These are phyloP conservation scores for Eupithecia abbreviata DNA, from an alignment of 2,888 invertebrate species.

Conservation along the genomic window DNA sequence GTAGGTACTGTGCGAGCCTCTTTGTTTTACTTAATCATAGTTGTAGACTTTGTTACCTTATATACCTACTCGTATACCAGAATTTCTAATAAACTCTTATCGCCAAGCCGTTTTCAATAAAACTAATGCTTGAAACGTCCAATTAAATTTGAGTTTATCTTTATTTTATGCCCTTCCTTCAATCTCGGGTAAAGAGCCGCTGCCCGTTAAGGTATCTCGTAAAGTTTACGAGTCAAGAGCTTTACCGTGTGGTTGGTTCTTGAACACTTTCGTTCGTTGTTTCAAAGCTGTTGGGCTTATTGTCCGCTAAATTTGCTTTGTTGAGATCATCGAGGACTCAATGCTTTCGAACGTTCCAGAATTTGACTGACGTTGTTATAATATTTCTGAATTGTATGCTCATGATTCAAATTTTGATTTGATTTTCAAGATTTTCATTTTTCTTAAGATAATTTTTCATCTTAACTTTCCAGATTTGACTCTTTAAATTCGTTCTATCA, in stretches of 20 bases:
- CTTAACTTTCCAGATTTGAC: no score
- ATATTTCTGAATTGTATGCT: no score
- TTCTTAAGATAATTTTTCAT: no score
- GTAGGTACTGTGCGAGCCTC: neutral
- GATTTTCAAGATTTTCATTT: no score
- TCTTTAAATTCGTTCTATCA: neutral
- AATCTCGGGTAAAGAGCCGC: constrained; percentile 43
- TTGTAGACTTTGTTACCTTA: neutral
- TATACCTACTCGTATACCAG: neutral
- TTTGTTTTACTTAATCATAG: neutral
- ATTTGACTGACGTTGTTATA: neutral
- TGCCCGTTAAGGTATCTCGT: constrained; percentile 39
- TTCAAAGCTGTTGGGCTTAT: neutral
- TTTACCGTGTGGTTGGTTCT: constrained; percentile 22
- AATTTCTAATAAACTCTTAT: constrained; percentile 5
- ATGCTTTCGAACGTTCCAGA: neutral
- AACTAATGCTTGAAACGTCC: constrained; percentile 26
- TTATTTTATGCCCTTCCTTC: constrained; percentile 36
- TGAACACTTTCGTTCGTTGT: constrained; percentile 10
- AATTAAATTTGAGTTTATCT: constrained; percentile 33
- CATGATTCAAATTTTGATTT: no score
- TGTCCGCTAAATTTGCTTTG: neutral
- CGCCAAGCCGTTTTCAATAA: constrained; percentile 21
- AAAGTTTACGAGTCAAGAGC: constrained; percentile 39
- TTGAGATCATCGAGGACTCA: neutral